A percentile compares a stretch with the other conserved stretches of the same genome.
Conservation (phyloP, 2,113 vertebrate species). For the Neoarius graeffei region DNA sequence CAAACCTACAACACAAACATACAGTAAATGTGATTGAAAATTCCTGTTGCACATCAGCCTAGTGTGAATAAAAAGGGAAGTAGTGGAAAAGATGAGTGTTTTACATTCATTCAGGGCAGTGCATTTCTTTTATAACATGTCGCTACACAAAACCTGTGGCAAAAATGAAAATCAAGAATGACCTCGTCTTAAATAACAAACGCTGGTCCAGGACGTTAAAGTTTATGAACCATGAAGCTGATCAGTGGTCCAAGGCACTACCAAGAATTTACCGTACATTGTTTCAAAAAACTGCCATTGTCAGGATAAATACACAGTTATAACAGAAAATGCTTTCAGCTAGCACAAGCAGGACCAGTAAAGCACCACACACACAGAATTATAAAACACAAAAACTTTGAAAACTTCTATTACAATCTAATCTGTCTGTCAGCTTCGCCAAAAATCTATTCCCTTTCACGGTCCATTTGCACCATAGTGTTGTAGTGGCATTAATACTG, state of each 20-base stretch:
- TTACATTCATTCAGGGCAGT: slow-evolving; percentile 30
- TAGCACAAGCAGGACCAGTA: slow-evolving; percentile 21
- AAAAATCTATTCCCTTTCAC: not conserved
- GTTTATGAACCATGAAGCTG: slow-evolving; percentile 8
- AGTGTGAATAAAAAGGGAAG: not conserved
- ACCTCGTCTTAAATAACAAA: slow-evolving; percentile 8
- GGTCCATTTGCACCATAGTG: not conserved
- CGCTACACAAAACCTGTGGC: slow-evolving; percentile 1
- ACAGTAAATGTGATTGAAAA: not conserved
- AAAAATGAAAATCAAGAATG: not conserved
- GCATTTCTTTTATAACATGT: not conserved
- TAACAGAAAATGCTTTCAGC: slow-evolving; percentile 24
- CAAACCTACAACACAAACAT: not conserved
- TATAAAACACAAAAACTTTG: not conserved
- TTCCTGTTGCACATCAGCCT: not conserved
- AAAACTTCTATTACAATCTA: not conserved
- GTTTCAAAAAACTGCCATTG: slow-evolving; percentile 28
- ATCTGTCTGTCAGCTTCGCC: not conserved
- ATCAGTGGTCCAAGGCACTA: slow-evolving; percentile 36
- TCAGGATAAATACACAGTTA: slow-evolving; percentile 27
- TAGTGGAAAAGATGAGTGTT: not conserved
- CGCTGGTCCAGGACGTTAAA: not conserved
- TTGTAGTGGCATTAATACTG: not conserved
- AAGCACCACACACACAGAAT: not conserved
- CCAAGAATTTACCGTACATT: not conserved